Base-by-base conservation (phyloP, 2,888 invertebrate genomes). In the Rhingia campestris region DNA sequence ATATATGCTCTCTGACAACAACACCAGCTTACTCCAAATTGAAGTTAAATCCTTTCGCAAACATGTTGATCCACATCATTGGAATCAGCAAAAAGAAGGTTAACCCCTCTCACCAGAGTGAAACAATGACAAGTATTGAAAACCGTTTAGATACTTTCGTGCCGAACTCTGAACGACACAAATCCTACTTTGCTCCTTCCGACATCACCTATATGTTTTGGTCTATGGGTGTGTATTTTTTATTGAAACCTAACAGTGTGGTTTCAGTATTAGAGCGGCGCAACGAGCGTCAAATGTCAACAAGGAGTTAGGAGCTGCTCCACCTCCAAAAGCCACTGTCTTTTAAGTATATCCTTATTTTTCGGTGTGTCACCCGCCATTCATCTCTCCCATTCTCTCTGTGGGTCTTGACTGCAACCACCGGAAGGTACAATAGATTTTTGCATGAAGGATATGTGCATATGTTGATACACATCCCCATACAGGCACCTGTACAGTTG, bases 211-310 rank as follows among this genome's bases (percentile, higher is more conserved):
- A 51, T 35, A 64, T 32, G 54, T 66, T 47, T 59, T 56, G 51
- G 54, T 41, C 6, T 45, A 14, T 22, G 5, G 33, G 33, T 56
- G 53, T 53, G 54, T 76, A 53, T 45, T 76, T n/a, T 32, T 58
- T 47, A 64, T 59, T 63, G 63, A 49, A 63, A 54, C 14, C 12
- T 22, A 22, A 22, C 22, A 2, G 12, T 69, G 53, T 79, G 43
- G 54, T 49, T 10, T n/a, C 53, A 72, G 81, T 56, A 73, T 69
- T 69, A 82, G 82, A 73, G 54, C 59, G 80, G 69, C 47, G 59
- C 56, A 74, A 70, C 79, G 53, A 84, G 64, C 84, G 80, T 80
- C 84, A 84, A 79, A 80, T 80, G 84, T 84, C 84, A 84, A 84
- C 84, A 84, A 74, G 73, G 74, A 64, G 66, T 77, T 61, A 63